A percentile compares a stretch with the other conserved stretches of the same genome.
These are phyloP conservation scores for Orthosia gothica DNA, from an alignment of 2,888 invertebrate genomes.

Conservation along the genomic window DNA sequence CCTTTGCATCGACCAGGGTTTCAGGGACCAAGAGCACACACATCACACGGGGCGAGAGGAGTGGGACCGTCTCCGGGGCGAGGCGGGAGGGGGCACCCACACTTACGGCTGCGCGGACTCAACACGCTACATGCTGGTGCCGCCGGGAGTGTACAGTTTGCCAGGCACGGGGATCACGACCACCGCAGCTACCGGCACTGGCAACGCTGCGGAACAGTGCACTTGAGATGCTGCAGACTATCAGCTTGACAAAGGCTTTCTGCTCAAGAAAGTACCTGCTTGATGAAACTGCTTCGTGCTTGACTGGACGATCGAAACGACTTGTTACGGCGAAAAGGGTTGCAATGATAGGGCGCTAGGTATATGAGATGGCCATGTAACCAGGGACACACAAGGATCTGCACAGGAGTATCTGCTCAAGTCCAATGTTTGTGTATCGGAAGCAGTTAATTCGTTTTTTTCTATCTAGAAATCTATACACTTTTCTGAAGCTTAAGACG, in stretches of 20 bases:
- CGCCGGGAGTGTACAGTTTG: constrained; percentile 82
- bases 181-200: constrained; percentile 78
- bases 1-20: constrained; percentile 59
- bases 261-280: constrained; percentile 34
- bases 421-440: not conserved
- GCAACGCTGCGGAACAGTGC: constrained; percentile 76
- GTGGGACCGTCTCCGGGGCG: constrained; percentile 34
- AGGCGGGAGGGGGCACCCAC: constrained; percentile 71
- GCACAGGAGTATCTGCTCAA: constrained; percentile 3
- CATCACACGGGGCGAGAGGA: constrained; percentile 66
- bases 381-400: constrained; percentile 27
- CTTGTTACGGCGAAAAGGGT: constrained; percentile 45
- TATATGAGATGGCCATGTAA: constrained; percentile 47
- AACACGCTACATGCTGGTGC: constrained; percentile 78
- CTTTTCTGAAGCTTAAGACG: not conserved
- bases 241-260: constrained; percentile 17
- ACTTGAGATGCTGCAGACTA: constrained; percentile 56
- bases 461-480: not conserved
- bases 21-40: constrained; percentile 55
- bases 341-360: constrained; percentile 36
- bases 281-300: constrained; percentile 50
- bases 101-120: constrained; percentile 83
- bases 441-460: not conserved
- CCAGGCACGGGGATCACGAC: constrained; percentile 88
- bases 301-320: constrained; percentile 40